Evolutionary conservation across 2,888 invertebrate species (phyloP).

Genomic region (Bellardia bayeri): DNA sequence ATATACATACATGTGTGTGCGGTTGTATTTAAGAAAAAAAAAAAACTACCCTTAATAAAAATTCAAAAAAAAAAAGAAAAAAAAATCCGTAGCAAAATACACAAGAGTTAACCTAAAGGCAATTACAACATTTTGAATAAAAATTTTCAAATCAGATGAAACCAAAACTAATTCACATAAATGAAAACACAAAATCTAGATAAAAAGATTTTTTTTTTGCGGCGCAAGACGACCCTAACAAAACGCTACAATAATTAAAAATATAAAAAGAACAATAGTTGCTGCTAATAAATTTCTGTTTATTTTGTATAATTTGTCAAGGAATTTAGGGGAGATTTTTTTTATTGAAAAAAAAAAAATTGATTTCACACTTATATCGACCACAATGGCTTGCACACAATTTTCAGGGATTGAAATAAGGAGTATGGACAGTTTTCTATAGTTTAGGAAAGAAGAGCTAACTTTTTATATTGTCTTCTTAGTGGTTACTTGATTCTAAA

Average conservation of each 20-base stretch:
- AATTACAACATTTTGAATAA: conserved; percentile 65
- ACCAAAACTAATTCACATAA: conserved; percentile 82
- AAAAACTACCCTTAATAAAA: conserved; percentile 58
- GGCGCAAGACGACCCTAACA: conserved; percentile 29
- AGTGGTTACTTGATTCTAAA: no score
- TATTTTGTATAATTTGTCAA: not conserved
- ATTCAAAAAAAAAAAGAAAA: conserved; percentile 30
- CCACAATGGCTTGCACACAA: no score
- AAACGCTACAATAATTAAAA: conserved; percentile 11
- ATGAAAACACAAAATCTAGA: conserved; percentile 77
- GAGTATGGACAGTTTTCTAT: no score
- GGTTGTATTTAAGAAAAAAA: not conserved
- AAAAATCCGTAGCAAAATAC: not conserved
- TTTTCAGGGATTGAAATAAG: no score
- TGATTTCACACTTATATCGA: no score
- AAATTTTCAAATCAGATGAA: conserved; percentile 75
- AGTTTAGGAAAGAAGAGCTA: no score
- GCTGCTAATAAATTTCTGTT: not conserved
- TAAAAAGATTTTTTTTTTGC: conserved; percentile 15
- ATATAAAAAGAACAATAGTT: not conserved
- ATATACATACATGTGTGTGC: not conserved
- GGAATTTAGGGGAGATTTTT: not conserved
- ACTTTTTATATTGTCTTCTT: no score
- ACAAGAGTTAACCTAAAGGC: conserved; percentile 49
- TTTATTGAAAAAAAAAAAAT: not conserved